phyloP scores from a whole-genome alignment of 2,888 invertebrate species.

The Tineola bisselliella region DNA sequence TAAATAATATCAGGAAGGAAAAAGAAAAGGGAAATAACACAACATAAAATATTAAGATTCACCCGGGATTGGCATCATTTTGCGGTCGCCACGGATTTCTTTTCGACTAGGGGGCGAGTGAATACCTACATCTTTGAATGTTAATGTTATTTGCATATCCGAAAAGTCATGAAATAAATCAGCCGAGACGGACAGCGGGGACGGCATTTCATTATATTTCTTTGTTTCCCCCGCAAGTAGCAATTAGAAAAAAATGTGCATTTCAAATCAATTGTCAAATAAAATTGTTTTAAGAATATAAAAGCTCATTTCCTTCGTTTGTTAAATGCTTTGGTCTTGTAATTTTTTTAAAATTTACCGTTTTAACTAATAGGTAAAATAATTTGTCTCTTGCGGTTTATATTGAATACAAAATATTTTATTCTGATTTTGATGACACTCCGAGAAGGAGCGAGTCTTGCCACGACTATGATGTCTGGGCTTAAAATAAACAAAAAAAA shows the following conservation, averaged over 20 bases:
- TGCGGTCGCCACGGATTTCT: constrained; percentile 58
- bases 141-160: constrained; percentile 68
- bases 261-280: background rate
- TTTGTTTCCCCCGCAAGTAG: constrained; percentile 48
- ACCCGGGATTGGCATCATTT: constrained; percentile 66
- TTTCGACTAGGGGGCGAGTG: constrained; percentile 33
- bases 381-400: no score
- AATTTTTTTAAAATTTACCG: no score
- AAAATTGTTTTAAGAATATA: background rate
- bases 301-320: no score
- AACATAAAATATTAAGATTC: constrained; percentile 68
- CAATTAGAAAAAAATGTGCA: constrained; percentile 50
- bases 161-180: constrained; percentile 68
- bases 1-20: constrained; percentile 65
- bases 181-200: constrained; percentile 62
- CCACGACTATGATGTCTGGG: no score
- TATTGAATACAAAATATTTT: no score
- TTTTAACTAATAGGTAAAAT: no score
- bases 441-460: no score
- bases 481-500: no score
- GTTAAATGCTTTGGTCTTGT: no score
- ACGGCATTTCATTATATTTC: constrained; percentile 54
- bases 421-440: no score
- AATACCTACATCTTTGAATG: constrained; percentile 62
- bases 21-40: constrained; percentile 64